Evolutionary conservation across 2,797 vertebrate species (phyloP).

Genomic region (Denticeps clupeoides): DNA sequence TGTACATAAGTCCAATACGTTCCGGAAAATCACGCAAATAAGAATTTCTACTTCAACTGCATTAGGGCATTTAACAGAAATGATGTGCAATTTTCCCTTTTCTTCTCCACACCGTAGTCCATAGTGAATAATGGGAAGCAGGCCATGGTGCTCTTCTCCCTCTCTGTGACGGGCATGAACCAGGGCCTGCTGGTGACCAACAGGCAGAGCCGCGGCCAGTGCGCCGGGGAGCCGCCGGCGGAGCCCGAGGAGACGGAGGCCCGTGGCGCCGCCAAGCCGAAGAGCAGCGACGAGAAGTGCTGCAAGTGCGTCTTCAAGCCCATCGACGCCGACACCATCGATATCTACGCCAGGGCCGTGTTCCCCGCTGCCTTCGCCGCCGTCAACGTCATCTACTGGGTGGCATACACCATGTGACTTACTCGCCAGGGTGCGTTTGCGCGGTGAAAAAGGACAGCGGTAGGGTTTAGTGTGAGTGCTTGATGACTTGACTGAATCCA

Average conservation of each 20-base stretch:
- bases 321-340: conserved; percentile 92
- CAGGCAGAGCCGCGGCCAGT: conserved; percentile 57
- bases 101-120: conserved; percentile 57
- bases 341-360: conserved; percentile 87
- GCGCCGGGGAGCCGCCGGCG: conserved; percentile 56
- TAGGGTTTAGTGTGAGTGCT: no score
- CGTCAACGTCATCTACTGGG: conserved; percentile 96
- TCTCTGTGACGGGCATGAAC: conserved; percentile 85
- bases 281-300: conserved; percentile 56
- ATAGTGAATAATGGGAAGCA: conserved; percentile 81
- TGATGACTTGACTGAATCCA: no score
- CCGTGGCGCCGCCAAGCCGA: conserved; percentile 37
- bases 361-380: conserved; percentile 93
- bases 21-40: no score
- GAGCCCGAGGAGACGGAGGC: conserved; percentile 59
- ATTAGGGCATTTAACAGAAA: no score
- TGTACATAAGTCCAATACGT: no score
- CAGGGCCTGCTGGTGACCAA: conserved; percentile 76
- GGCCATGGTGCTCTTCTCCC: conserved; percentile 89
- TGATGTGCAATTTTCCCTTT: no score
- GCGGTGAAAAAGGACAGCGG: no score
- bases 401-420: conserved; percentile 87
- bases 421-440: conserved; percentile 5
- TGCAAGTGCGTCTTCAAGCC: conserved; percentile 84
- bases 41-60: no score